phyloP scores from a whole-genome alignment of 2,113 vertebrate genomes.

The Phalacrocorax carbo region DNA sequence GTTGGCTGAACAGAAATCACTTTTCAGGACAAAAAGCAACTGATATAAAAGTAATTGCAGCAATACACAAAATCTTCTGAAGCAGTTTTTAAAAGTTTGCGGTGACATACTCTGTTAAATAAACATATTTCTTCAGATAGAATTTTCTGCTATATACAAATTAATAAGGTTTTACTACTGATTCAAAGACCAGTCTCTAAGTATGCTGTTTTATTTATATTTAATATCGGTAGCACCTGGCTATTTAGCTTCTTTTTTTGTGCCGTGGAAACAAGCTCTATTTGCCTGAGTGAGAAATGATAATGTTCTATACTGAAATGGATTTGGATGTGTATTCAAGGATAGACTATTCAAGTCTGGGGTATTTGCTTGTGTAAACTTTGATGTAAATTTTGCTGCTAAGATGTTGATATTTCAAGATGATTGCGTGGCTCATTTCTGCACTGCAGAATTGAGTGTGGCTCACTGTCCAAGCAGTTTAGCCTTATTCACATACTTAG shows the following conservation, averaged over 20 bases:
- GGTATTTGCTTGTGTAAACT: conserved; percentile 10
- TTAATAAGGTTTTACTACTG: neutral
- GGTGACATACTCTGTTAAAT: neutral
- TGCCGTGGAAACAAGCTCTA: neutral
- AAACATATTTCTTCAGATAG: neutral
- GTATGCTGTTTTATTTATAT: neutral
- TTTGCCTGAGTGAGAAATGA: neutral
- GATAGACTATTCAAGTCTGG: neutral
- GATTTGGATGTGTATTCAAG: neutral
- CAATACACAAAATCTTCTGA: neutral
- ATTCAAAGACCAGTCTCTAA: neutral
- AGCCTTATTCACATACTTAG: neutral
- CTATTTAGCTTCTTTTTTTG: neutral
- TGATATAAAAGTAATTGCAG: neutral
- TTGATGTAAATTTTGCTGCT: neutral
- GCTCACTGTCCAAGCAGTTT: neutral
- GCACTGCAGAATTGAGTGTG: neutral
- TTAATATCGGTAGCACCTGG: neutral
- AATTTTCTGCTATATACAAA: neutral
- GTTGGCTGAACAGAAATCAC: neutral
- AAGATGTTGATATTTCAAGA: neutral
- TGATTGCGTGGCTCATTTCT: neutral
- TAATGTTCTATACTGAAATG: neutral
- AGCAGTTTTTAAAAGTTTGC: neutral
- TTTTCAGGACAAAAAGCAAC: neutral